Percentiles rank a stretch among this genome's conserved stretches.
phyloP scores from a whole-genome alignment of 2,888 invertebrate species.

The Aspidiotus destructor region DNA sequence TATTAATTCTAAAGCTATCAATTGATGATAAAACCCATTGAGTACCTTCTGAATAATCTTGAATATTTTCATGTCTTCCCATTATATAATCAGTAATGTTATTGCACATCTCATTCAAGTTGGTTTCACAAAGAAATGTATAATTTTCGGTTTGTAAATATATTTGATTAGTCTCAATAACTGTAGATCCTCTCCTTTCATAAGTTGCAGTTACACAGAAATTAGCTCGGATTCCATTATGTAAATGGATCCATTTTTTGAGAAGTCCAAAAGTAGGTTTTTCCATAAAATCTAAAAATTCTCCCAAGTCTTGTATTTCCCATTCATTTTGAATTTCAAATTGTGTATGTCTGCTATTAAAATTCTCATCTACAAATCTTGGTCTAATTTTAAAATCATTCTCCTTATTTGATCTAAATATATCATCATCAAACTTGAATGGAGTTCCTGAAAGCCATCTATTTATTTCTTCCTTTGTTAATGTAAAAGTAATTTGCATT shows the following conservation, averaged over 20 bases:
- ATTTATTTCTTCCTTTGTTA: conserved; percentile 17
- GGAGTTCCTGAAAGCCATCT: conserved; percentile 1
- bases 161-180: conserved; percentile 11
- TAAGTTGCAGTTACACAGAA: conserved; percentile 9
- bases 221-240: conserved; percentile 16
- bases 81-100: conserved; percentile 12
- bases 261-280: conserved; percentile 16
- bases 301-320: conserved; percentile 7
- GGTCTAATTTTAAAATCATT: conserved; percentile 14
- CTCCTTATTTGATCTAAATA: conserved; percentile 9
- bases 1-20: conserved; percentile 10
- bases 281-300: conserved; percentile 8
- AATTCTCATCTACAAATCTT: conserved; percentile 13
- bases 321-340: conserved; percentile 17
- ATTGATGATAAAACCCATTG: conserved; percentile 13
- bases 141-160: conserved; percentile 13
- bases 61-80: conserved; percentile 14
- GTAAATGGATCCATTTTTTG: conserved; percentile 9
- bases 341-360: conserved; percentile 10
- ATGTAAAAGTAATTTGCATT: conserved; percentile 13
- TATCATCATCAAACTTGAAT: conserved; percentile 12
- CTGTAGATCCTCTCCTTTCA: conserved; percentile 1
- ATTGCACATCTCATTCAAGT: conserved; percentile 8
- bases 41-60: conserved; percentile 5
- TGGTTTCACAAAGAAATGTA: conserved; percentile 6